Percentiles rank a stretch among this genome's conserved stretches.
phyloP scores from a whole-genome alignment of 2,888 invertebrate genomes.

The Argyresthia goedartella region DNA sequence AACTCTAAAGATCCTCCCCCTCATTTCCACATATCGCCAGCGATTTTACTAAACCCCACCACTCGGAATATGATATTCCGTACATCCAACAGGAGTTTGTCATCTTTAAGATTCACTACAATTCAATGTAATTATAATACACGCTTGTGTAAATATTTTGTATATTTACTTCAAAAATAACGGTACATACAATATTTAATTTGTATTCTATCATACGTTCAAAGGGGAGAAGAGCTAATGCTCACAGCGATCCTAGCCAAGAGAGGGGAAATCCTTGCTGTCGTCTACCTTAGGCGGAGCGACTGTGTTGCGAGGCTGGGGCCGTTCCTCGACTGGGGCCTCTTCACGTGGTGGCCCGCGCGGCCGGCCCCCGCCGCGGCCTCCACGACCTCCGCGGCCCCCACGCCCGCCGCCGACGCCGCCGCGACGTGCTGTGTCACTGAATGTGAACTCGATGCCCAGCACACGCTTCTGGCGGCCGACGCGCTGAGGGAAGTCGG shows the following conservation, averaged over 20 bases:
- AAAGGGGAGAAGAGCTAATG: conserved; percentile 55
- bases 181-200: conserved; percentile 69
- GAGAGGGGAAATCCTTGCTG: conserved; percentile 95
- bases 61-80: conserved; percentile 14
- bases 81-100: conserved; percentile 22
- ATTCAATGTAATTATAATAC: conserved; percentile 59
- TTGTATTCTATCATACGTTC: conserved; percentile 59
- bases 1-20: conserved; percentile 56
- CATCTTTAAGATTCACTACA: conserved; percentile 33
- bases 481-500: conserved; percentile 87
- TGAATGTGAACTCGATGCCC: conserved; percentile 91
- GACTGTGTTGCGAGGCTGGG: conserved; percentile 32
- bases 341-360: too few species aligned
- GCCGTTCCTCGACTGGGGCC: conserved; percentile 44
- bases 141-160: conserved; percentile 68
- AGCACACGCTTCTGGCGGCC: conserved; percentile 88
- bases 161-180: conserved; percentile 73
- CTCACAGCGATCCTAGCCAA: conserved; percentile 76
- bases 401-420: conserved; percentile 74
- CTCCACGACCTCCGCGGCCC: conserved; percentile 47
- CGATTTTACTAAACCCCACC: conserved; percentile 19
- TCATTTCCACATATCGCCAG: conserved; percentile 20
- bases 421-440: conserved; percentile 81
- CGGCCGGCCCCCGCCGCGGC: conserved; percentile 29
- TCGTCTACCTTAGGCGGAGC: conserved; percentile 92